phyloP scores from a whole-genome alignment of 2,888 invertebrate species.

The Geophilus truncorum region DNA sequence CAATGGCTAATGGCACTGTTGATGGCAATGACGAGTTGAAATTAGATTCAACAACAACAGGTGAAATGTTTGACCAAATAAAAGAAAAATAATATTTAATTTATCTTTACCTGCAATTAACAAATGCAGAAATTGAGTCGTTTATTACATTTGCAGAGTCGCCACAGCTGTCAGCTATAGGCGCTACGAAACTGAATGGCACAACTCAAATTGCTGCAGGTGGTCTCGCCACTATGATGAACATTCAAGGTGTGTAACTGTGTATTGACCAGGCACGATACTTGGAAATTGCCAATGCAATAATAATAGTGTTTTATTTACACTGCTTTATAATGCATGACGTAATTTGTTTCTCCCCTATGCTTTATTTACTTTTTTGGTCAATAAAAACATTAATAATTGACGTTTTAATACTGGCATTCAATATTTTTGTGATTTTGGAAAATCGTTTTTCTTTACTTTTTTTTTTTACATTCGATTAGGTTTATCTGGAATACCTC shows the following conservation, averaged over 20 bases:
- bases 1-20: slow-evolving; percentile 36
- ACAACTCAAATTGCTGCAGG: slow-evolving; percentile 22
- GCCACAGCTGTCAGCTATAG: slow-evolving; percentile 35
- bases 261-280: background rate
- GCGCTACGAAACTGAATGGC: slow-evolving; percentile 35
- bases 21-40: slow-evolving; percentile 35
- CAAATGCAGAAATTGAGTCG: background rate
- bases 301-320: background rate
- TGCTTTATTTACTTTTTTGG: no score
- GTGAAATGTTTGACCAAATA: background rate
- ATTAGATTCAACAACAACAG: slow-evolving; percentile 12
- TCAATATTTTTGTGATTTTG: no score
- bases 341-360: no score
- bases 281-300: background rate
- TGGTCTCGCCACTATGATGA: slow-evolving; percentile 33
- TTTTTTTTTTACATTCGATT: background rate
- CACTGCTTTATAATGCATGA: background rate
- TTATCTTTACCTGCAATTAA: no score
- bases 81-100: no score
- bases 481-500: slow-evolving; percentile 37
- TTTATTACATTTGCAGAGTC: slow-evolving; percentile 33
- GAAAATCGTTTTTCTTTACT: background rate
- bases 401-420: no score
- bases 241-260: slow-evolving; percentile 32
- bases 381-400: no score